Evolutionary conservation across 2,888 invertebrate species (phyloP).

Genomic region (Drosophila merina): DNA sequence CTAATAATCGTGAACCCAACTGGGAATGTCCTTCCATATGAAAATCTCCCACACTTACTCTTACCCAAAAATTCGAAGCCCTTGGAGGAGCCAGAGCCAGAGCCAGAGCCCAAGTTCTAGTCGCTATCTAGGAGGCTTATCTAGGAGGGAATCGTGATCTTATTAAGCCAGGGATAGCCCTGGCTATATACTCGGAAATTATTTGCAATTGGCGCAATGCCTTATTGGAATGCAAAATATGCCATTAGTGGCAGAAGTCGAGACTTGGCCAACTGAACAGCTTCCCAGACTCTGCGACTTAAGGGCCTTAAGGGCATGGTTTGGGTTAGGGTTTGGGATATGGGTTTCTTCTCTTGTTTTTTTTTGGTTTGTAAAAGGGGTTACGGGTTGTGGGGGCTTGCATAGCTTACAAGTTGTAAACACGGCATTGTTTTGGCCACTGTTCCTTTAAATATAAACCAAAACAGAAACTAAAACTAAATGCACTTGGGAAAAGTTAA

Average conservation of each 20-base stretch:
- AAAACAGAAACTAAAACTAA: constrained; percentile 8
- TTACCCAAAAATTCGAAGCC: constrained; percentile 16
- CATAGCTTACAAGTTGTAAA: constrained; percentile 80
- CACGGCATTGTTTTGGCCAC: constrained; percentile 72
- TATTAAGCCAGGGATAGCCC: constrained; percentile 68
- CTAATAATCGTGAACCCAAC: constrained; percentile 22
- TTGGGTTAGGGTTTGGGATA: constrained; percentile 4
- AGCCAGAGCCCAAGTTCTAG: constrained; percentile 27
- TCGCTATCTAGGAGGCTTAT: constrained; percentile 53
- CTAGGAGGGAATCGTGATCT: constrained; percentile 70
- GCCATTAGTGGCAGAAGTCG: constrained; percentile 71
- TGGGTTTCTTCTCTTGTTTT: neutral
- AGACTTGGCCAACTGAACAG: constrained; percentile 38
- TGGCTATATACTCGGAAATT: constrained; percentile 61
- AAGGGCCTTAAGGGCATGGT: constrained; percentile 42
- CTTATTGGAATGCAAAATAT: constrained; percentile 77
- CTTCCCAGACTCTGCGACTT: constrained; percentile 37
- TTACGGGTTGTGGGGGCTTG: constrained; percentile 6
- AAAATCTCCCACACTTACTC: constrained; percentile 39
- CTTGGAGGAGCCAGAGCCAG: neutral
- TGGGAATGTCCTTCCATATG: constrained; percentile 23
- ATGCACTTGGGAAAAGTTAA: constrained; percentile 1
- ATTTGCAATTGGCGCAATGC: constrained; percentile 77
- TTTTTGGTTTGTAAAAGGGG: too few species aligned
- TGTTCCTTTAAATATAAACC: constrained; percentile 30